Conservation (phyloP, 2,888 invertebrate genomes). For the Theristus sp. region DNA sequence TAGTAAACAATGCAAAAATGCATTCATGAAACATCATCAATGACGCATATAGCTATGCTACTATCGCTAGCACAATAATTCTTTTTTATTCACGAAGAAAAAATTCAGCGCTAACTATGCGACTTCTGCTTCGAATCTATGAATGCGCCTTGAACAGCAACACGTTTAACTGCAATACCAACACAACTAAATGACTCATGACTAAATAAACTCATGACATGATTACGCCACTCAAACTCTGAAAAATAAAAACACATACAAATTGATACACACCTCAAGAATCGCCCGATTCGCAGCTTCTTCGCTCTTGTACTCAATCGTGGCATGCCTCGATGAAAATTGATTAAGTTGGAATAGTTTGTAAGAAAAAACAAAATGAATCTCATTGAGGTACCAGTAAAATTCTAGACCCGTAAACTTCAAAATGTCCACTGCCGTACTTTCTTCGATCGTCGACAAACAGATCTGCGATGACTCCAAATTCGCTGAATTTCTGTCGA, state of each 20-base stretch:
- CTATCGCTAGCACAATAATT: too few species aligned
- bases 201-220: background rate
- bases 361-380: too few species aligned
- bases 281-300: slow-evolving; percentile 4
- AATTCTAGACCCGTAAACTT: background rate
- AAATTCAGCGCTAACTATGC: too few species aligned
- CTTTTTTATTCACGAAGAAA: too few species aligned
- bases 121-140: too few species aligned
- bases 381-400: too few species aligned
- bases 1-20: background rate
- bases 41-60: too few species aligned
- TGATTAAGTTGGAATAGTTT: background rate
- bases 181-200: background rate
- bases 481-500: background rate
- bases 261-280: background rate
- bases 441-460: background rate
- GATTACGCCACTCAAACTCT: background rate
- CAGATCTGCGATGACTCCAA: background rate
- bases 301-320: background rate
- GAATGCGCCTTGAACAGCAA: too few species aligned
- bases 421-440: background rate
- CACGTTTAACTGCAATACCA: background rate
- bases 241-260: background rate
- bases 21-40: too few species aligned
- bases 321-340: slow-evolving; percentile 3